A percentile compares a stretch with the other conserved stretches of the same genome.
These are phyloP conservation scores for Leiothrix lutea DNA, from an alignment of 2,113 vertebrate species.

Conservation along the genomic window DNA sequence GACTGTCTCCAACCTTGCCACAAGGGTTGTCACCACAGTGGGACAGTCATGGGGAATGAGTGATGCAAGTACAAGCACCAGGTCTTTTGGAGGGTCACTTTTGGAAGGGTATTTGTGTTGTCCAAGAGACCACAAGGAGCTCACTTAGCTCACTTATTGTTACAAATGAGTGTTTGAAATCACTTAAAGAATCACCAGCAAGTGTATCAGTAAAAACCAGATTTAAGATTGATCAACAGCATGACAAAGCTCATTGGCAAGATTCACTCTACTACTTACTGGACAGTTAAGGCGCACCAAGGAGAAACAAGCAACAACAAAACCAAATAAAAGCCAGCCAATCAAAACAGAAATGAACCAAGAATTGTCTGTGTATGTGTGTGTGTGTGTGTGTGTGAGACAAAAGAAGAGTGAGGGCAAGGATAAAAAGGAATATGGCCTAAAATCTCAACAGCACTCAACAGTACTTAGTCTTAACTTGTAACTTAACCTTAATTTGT, in stretches of 20 bases:
- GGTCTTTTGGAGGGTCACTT: not conserved
- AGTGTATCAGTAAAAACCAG: not conserved
- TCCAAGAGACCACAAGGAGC: not conserved
- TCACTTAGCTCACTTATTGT: not conserved
- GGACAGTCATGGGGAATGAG: not conserved
- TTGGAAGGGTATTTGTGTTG: not conserved
- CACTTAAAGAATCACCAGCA: not conserved
- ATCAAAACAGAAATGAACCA: not conserved
- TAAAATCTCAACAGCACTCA: not conserved
- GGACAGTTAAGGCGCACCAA: not conserved
- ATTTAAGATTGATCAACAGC: not conserved
- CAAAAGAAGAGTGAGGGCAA: not conserved
- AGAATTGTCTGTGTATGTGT: not conserved
- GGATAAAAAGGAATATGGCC: not conserved
- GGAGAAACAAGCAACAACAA: not conserved
- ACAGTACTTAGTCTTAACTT: not conserved
- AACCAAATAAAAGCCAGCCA: not conserved
- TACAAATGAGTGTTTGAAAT: not conserved
- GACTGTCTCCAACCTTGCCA: not conserved
- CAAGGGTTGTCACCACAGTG: rapidly evolving
- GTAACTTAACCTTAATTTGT: not conserved
- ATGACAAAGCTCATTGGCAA: not conserved
- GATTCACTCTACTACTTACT: not conserved
- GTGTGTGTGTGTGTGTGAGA: not conserved
- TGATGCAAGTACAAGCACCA: not conserved